phyloP scores from a whole-genome alignment of 1,140 invertebrate species.

The Aricia agestis region DNA sequence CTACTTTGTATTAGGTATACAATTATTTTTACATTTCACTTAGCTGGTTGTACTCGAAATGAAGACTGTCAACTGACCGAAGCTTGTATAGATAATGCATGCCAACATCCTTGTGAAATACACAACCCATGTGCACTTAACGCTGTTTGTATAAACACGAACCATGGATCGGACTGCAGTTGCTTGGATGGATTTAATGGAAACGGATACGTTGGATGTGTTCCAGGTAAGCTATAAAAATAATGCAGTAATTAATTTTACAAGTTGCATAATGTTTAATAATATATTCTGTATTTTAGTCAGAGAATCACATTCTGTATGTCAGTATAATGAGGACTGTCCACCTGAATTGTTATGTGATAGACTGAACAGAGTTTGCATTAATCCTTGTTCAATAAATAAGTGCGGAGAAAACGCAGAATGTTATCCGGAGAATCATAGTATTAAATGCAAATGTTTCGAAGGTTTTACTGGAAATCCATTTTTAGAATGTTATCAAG shows the following conservation, averaged over 20 bases:
- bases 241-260: slow-evolving; percentile 12
- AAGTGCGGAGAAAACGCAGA: slow-evolving; percentile 90
- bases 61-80: slow-evolving; percentile 87
- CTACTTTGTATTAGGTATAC: slow-evolving; percentile 9
- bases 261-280: slow-evolving; percentile 17
- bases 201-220: slow-evolving; percentile 88
- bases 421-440: slow-evolving; percentile 86
- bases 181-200: slow-evolving; percentile 91
- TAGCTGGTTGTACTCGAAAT: slow-evolving; percentile 88
- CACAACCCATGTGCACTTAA: slow-evolving; percentile 89
- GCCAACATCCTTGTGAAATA: slow-evolving; percentile 88
- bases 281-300: slow-evolving; percentile 70
- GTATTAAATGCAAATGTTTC: slow-evolving; percentile 86
- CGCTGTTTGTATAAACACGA: slow-evolving; percentile 91
- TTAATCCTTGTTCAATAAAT: slow-evolving; percentile 88
- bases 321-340: slow-evolving; percentile 94
- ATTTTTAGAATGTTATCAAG: slow-evolving; percentile 82
- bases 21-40: slow-evolving; percentile 47
- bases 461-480: slow-evolving; percentile 87
- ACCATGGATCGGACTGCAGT: slow-evolving; percentile 89
- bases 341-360: slow-evolving; percentile 88
- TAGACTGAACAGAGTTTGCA: slow-evolving; percentile 86
- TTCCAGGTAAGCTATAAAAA: slow-evolving; percentile 79
- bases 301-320: slow-evolving; percentile 81
- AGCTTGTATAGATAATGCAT: slow-evolving; percentile 87